Conservation (phyloP, 2,113 vertebrate genomes). For the Zootoca vivipara region DNA sequence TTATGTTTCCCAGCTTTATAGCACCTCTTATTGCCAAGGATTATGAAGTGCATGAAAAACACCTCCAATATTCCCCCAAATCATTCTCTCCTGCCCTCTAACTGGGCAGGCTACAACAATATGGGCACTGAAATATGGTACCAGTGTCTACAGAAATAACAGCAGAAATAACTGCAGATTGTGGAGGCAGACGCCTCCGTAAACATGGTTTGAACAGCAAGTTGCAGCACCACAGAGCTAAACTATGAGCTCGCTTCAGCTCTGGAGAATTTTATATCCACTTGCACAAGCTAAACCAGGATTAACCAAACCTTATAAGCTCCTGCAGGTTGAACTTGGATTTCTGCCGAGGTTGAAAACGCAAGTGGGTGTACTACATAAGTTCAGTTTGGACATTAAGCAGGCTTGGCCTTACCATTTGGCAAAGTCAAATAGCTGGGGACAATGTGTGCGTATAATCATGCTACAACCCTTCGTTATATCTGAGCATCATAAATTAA, state of each 20-base stretch:
- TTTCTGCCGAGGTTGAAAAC: neutral
- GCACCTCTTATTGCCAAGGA: constrained; percentile 27
- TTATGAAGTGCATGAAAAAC: constrained; percentile 26
- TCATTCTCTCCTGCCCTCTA: neutral
- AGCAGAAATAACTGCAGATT: neutral
- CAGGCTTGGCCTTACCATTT: neutral
- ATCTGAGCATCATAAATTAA: neutral
- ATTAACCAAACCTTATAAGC: constrained; percentile 18
- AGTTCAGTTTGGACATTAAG: neutral
- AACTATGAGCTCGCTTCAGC: neutral
- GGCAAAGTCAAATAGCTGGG: neutral
- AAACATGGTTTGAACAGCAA: neutral
- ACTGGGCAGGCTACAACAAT: constrained; percentile 2
- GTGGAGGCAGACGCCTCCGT: neutral
- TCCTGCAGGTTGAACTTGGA: neutral
- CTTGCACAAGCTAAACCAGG: neutral
- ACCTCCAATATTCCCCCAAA: neutral
- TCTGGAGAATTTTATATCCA: neutral
- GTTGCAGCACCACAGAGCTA: neutral
- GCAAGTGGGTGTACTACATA: too few relatives aligned
- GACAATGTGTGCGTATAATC: neutral
- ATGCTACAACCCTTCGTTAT: neutral
- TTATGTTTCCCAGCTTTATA: constrained; percentile 15
- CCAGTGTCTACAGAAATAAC: neutral
- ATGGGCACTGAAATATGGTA: neutral